Evolutionary conservation across 1,140 invertebrate genomes (phyloP), one percentile per base, ranked within the genome.

Genomic region (Brachionus sp.): DNA sequence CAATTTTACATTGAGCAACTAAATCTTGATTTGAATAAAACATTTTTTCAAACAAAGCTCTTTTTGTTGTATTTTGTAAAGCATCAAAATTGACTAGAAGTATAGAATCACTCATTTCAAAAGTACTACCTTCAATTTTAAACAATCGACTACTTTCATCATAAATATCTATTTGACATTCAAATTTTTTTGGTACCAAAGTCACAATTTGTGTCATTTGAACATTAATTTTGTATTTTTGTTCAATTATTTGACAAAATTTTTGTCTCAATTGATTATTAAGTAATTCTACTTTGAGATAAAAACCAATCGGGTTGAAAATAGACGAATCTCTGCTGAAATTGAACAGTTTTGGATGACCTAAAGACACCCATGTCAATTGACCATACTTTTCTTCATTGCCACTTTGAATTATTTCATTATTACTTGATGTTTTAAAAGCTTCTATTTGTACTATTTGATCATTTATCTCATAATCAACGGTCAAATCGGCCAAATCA

Each of bases 401-500:
- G 12, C 33, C 33, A 66, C 5, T 33, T 66, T 66, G 25, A 66
- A 66, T 66, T 10, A 66, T 66, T 12, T 3, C 64, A 33, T 66
- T n/a, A 66, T 66, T 66, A 33, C 33, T 37, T 33, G 64, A 66
- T 33, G 64, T 66, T 37, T 66, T 66, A 10, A 66, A 66, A 12
- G 64, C 64, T 66, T 66, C 64, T 37, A 66, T 33, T 13, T 66
- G 64, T 9, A 66, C 64, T 33, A 66, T 33, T 33, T 37, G 10
- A 13, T 33, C 33, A 33, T 66, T 25, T 66, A 12, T 37, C n/a
- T 66, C 64, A 66, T 10, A 13, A 66, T 66, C 64, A 66, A 33
- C 16, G 25, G 64, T 66, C 64, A 66, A 66, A 66, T 66, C 64
- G n/a, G 64, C 64, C 33, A 66, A 66, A 66, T 66, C 64, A 66